Base-by-base conservation (phyloP, 35 echinoderm and acorn worm genomes). In the Apostichopus parvimensis region DNA sequence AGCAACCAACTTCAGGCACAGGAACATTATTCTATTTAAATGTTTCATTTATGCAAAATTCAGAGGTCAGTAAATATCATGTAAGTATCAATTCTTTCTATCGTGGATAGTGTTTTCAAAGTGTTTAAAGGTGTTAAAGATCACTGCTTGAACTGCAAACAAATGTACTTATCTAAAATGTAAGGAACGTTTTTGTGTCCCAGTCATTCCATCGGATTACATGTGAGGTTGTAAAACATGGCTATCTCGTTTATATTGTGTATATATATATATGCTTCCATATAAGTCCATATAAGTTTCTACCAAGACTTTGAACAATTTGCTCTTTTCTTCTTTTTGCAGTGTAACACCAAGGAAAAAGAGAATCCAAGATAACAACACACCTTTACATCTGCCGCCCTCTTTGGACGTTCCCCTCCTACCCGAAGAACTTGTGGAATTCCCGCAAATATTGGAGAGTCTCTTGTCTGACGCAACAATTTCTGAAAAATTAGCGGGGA, bases 401-500 rank as follows among this genome's bases (percentile, higher is more conserved):
- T 4, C 86, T 59, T 10, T 14, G 11, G 92, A 66, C 1, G 14
- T 53, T 54, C 73, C 82, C 7, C 11, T 90, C 17, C 58, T 73
- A 4, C 73, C 58, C 14, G 95, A 96, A 52, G 89, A 92, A n/a
- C 52, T 92, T 9, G 55, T 21, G 21, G 95, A 96, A 20, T 79
- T 96, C 14, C 95, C 95, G 7, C 73, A 87, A 22, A 89, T 93
- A 45, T 80, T 93, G 23, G 95, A 93, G 55, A 79, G 88, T 56
- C 77, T 96, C 20, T 34, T 94, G 25, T 87, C 83, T 12, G 93
- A 94, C 20, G 79, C 11, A 21, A 93, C 91, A 20, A 77, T 96
- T 5, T 75, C 90, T 54, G 89, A 96, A 90, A 96, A 92, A 70
- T 83, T 96, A 60, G 95, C 95, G 2, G 92, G 83, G 0, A 94